A percentile compares a stretch with the other conserved stretches of the same genome.
Evolutionary conservation across 2,113 vertebrate species (phyloP).

Genomic region (Rhizomys pruinosus): DNA sequence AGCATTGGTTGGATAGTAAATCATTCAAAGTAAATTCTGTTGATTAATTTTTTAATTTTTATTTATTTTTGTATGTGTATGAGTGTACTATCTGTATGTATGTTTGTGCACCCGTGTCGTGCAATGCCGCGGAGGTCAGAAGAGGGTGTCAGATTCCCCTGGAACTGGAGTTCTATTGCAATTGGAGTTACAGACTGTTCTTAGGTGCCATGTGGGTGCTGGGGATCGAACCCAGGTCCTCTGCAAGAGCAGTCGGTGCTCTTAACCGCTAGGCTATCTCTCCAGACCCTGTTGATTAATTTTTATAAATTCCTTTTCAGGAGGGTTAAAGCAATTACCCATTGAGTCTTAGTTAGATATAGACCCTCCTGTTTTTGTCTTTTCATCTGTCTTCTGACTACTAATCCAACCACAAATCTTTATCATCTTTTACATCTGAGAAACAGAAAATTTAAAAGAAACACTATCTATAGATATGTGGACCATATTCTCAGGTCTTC

Average conservation of each 20-base stretch:
- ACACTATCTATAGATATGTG: not conserved
- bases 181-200: too few relatives aligned
- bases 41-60: not conserved
- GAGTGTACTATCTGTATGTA: too few relatives aligned
- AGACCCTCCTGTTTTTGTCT: not conserved
- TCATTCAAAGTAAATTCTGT: not conserved
- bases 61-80: not conserved
- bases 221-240: too few relatives aligned
- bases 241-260: too few relatives aligned
- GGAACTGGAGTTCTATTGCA: too few relatives aligned
- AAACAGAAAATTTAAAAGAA: not conserved
- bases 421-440: not conserved
- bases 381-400: not conserved
- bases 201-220: too few relatives aligned
- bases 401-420: not conserved
- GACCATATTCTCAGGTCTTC: not conserved
- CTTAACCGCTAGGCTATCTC: too few relatives aligned
- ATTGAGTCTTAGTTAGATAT: not conserved
- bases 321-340: not conserved
- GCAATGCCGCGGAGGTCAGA: too few relatives aligned
- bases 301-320: not conserved
- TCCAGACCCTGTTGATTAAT: not conserved
- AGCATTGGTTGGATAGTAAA: not conserved
- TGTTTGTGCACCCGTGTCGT: too few relatives aligned
- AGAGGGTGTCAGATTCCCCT: too few relatives aligned